Percentiles rank a stretch among this genome's conserved stretches.
phyloP scores from a whole-genome alignment of 1,140 invertebrate genomes.

The Mizuhopecten yessoensis region DNA sequence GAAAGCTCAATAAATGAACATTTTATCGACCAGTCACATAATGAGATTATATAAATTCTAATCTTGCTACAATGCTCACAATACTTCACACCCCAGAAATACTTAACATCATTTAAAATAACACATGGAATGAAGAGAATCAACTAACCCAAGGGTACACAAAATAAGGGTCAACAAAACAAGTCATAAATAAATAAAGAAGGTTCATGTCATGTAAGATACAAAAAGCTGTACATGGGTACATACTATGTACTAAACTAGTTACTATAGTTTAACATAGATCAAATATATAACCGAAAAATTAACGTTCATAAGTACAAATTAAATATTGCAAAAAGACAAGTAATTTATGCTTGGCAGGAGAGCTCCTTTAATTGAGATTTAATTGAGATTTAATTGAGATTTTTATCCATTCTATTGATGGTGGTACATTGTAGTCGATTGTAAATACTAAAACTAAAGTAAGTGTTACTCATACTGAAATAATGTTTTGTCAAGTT shows the following conservation, averaged over 20 bases:
- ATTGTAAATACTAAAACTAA: no score
- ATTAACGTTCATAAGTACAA: no score
- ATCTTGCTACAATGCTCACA: neutral
- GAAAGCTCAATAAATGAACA: neutral
- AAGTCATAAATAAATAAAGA: constrained; percentile 10
- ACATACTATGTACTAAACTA: neutral
- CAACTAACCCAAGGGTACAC: neutral
- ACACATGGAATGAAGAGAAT: constrained; percentile 24
- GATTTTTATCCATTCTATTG: neutral
- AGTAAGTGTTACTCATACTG: no score
- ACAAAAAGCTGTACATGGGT: neutral
- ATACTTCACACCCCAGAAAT: neutral
- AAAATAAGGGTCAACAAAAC: neutral
- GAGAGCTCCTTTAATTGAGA: neutral
- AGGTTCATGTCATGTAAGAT: neutral
- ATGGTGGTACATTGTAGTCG: no score
- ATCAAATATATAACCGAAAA: neutral
- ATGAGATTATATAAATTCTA: neutral
- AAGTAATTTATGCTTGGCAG: neutral
- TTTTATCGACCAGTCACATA: neutral
- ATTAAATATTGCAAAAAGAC: no score
- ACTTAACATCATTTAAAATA: constrained; percentile 27
- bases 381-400: neutral
- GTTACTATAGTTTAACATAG: no score
- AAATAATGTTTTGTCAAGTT: neutral